These are phyloP conservation scores for Oryzias woworae DNA, from an alignment of 2,113 vertebrate species.

Conservation along the genomic window DNA sequence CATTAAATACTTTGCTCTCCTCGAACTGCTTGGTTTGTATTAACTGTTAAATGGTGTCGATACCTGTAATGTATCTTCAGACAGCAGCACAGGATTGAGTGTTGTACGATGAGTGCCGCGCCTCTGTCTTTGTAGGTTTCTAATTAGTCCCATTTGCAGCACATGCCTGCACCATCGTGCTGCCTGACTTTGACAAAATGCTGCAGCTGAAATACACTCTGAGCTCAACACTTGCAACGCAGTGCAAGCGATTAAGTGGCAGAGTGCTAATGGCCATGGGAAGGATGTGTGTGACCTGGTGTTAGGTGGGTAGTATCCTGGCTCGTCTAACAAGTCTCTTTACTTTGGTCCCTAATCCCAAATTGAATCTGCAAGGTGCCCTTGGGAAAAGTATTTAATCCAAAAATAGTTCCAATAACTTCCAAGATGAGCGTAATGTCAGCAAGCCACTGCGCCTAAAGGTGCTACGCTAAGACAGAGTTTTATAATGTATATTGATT, in stretches of 20 bases:
- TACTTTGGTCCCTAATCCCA: conserved; percentile 71
- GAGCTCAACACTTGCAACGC: conserved; percentile 58
- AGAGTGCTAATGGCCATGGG: conserved; percentile 54
- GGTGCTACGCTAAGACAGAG: conserved; percentile 24
- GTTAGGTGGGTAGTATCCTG: conserved; percentile 52
- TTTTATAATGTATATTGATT: conserved; percentile 59
- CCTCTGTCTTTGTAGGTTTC: conserved; percentile 60
- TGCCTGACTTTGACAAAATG: conserved; percentile 74
- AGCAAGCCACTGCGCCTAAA: conserved; percentile 42
- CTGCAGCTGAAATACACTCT: conserved; percentile 55
- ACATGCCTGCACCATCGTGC: conserved; percentile 45
- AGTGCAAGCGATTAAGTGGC: conserved; percentile 61
- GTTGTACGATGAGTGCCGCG: conserved; percentile 39
- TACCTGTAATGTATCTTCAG: conserved; percentile 43
- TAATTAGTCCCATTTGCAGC: conserved; percentile 74
- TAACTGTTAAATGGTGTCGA: conserved; percentile 31
- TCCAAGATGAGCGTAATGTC: conserved; percentile 43
- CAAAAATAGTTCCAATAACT: conserved; percentile 59
- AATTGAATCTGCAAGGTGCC: conserved; percentile 77
- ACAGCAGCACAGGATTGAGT: conserved; percentile 39
- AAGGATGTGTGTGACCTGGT: conserved; percentile 40
- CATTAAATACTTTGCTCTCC: neutral
- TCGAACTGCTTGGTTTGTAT: conserved; percentile 7
- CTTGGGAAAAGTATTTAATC: conserved; percentile 73
- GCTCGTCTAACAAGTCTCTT: conserved; percentile 61